A percentile compares a stretch with the other conserved stretches of the same genome.
These are phyloP conservation scores for Pammene aurita DNA, from an alignment of 2,888 invertebrate genomes.

Conservation along the genomic window DNA sequence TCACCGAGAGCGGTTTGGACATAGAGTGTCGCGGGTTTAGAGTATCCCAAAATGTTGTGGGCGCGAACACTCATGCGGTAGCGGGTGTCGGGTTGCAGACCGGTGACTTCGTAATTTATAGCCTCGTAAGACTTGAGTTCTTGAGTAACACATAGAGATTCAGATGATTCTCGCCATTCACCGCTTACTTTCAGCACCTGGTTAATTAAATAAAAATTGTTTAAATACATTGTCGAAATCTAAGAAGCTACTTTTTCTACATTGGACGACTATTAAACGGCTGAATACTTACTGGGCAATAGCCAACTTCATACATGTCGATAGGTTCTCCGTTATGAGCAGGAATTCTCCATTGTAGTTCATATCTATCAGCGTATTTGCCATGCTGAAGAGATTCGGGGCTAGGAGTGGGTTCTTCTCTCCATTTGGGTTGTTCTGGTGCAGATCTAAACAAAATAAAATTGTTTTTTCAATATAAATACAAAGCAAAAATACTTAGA, in stretches of 20 bases:
- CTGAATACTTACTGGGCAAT: constrained; percentile 87
- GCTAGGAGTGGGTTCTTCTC: constrained; percentile 62
- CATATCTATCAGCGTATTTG: constrained; percentile 89
- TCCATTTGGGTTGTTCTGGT: constrained; percentile 86
- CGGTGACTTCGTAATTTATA: constrained; percentile 86
- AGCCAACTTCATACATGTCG: constrained; percentile 90
- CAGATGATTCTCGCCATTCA: constrained; percentile 84
- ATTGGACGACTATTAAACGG: not conserved
- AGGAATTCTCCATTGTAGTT: constrained; percentile 92
- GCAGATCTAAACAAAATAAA: constrained; percentile 78
- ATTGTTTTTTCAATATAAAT: not conserved
- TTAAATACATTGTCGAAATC: no score
- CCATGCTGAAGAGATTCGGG: constrained; percentile 76
- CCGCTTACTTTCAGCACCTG: constrained; percentile 87
- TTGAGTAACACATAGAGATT: constrained; percentile 83
- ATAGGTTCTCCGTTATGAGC: constrained; percentile 95
- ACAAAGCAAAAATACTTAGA: not conserved
- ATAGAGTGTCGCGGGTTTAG: constrained; percentile 89
- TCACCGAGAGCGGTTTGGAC: constrained; percentile 95
- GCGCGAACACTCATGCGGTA: constrained; percentile 94
- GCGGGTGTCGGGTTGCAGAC: constrained; percentile 89
- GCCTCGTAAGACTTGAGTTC: constrained; percentile 85
- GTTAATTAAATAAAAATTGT: not conserved
- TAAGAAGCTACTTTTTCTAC: not conserved
- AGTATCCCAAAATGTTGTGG: constrained; percentile 92